Conservation (phyloP, 2,888 invertebrate species). For the Cheilosia soror region DNA sequence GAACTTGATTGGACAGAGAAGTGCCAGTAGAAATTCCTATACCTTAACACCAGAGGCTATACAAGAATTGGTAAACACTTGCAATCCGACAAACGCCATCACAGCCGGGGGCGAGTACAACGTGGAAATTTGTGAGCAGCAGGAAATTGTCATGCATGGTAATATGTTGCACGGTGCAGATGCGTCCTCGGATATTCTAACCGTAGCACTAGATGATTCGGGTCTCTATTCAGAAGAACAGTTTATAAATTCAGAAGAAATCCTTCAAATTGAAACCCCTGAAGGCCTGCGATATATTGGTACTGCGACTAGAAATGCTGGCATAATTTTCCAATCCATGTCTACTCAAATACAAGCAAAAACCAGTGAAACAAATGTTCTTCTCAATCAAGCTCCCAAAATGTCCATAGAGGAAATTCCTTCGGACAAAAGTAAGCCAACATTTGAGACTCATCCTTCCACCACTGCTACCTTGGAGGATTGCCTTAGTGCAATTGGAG, state of each 20-base stretch:
- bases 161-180: constrained; percentile 42
- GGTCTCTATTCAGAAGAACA: constrained; percentile 61
- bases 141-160: constrained; percentile 78
- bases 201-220: constrained; percentile 58
- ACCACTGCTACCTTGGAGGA: constrained; percentile 83
- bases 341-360: constrained; percentile 82
- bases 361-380: constrained; percentile 90
- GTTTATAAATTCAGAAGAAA: constrained; percentile 47
- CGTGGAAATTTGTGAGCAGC: constrained; percentile 88
- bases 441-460: constrained; percentile 42
- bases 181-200: constrained; percentile 35
- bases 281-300: constrained; percentile 58
- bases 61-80: constrained; percentile 47
- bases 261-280: constrained; percentile 65
- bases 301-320: constrained; percentile 51
- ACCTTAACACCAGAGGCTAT: constrained; percentile 60
- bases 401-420: constrained; percentile 92
- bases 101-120: constrained; percentile 89
- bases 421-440: constrained; percentile 81
- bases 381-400: constrained; percentile 90
- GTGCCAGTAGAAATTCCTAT: neutral
- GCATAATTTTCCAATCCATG: constrained; percentile 78
- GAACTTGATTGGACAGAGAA: neutral
- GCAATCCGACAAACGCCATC: constrained; percentile 61
- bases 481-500: constrained; percentile 86